Conservation (phyloP, 2,888 invertebrate species). For the Microplitis manilae region DNA sequence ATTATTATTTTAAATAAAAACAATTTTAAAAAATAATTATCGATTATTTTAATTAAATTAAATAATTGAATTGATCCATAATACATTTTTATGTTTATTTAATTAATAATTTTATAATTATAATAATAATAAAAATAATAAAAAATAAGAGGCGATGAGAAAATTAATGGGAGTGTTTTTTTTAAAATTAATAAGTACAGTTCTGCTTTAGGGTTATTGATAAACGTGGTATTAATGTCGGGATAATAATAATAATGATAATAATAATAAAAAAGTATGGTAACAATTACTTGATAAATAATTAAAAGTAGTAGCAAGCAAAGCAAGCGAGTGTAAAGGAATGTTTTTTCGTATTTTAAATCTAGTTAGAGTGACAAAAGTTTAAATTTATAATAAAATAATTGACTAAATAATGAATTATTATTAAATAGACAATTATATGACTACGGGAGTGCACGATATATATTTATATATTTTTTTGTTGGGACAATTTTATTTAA, state of each 20-base stretch:
- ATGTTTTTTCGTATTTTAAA: constrained; percentile 32
- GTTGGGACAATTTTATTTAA: constrained; percentile 10
- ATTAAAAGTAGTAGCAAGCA: constrained; percentile 51
- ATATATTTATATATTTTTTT: constrained; percentile 12
- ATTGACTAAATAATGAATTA: constrained; percentile 28
- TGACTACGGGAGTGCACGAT: constrained; percentile 29
- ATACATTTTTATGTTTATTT: background rate
- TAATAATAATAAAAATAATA: constrained; percentile 18
- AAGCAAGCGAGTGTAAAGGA: constrained; percentile 61
- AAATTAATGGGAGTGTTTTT: constrained; percentile 3
- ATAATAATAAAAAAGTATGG: constrained; percentile 50
- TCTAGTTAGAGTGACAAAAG: constrained; percentile 35
- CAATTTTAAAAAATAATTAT: too few species aligned
- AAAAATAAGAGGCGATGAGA: constrained; percentile 13
- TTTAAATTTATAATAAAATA: constrained; percentile 30
- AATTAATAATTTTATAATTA: background rate
- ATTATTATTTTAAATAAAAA: background rate
- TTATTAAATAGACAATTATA: background rate
- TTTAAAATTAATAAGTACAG: background rate
- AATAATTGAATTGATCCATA: background rate
- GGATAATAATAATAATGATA: constrained; percentile 11
- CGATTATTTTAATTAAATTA: background rate
- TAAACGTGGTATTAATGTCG: background rate
- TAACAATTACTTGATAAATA: constrained; percentile 40
- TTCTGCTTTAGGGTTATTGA: background rate